Evolutionary conservation across 2,888 invertebrate genomes (phyloP), one percentile per base, ranked within the genome.

Genomic region (Anthoptus insignis): DNA sequence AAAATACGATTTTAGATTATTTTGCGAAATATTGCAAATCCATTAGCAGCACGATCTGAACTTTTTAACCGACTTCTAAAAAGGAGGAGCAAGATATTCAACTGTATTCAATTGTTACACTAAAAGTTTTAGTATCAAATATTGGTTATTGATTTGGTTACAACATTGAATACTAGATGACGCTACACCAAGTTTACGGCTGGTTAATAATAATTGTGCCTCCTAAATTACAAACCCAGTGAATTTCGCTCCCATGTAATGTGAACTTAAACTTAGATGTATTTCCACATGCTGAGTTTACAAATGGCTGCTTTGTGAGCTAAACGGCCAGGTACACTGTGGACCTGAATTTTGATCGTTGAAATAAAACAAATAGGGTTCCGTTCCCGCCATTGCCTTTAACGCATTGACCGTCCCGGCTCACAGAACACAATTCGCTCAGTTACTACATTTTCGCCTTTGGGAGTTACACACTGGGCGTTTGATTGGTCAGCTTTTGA

Each of bases 311-410:
- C 57, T 57, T 29, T 45, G 57, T 32, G 13, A 45, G 29, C 27
- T 29, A 16, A 58, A 53, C n/a, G 34, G 22, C 13, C 57, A 58
- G 39, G 45, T 47, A 19, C 14, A 42, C 47, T 22, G 24, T 42
- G 39, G 60, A 61, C 61, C 34, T 53, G 61, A 53, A 53, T 60
- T 59, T 61, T 47, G 45, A 61, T 54, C 42, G 45, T 53, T 34
- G 53, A 61, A 61, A 63, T 63, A 61, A 61, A 53, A 61, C 54
- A 61, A 61, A 61, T 24, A 61, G 61, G n/a, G 61, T 53, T 14
- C 45, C 47, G 53, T 45, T 61, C 52, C 61, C 34, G 61, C 61
- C 60, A 39, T 53, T 61, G 54, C 61, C 61, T 61, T 61, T 32
- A 61, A 61, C 61, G 54, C 54, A 53, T 58, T 61, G 61, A 47